A percentile compares a stretch with the other conserved stretches of the same genome.
These are phyloP conservation scores for Oryzias woworae DNA, from an alignment of 2,113 vertebrate species.

Conservation along the genomic window DNA sequence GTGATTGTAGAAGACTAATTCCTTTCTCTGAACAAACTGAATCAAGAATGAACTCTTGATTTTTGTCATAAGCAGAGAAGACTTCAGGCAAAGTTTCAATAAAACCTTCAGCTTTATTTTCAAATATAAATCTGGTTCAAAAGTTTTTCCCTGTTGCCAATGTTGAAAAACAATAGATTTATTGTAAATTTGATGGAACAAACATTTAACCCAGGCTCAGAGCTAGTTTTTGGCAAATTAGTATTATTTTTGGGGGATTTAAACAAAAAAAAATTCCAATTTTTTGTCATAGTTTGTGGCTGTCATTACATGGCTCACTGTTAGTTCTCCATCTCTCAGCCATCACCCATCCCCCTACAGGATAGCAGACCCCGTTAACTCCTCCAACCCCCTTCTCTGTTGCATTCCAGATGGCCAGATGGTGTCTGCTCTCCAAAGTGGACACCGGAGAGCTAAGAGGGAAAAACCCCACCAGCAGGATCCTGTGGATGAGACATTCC, in stretches of 20 bases:
- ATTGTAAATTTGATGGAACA: no score
- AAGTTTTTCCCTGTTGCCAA: no score
- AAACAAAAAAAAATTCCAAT: background rate
- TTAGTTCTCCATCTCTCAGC: constrained; percentile 39
- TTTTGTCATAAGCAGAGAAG: background rate
- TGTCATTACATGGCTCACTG: constrained; percentile 41
- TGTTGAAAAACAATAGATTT: no score
- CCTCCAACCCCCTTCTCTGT: constrained; percentile 46
- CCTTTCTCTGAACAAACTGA: background rate
- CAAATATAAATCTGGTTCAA: no score
- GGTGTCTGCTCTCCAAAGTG: constrained; percentile 59
- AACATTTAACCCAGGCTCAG: no score
- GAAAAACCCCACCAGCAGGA: constrained; percentile 51
- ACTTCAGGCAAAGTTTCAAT: background rate
- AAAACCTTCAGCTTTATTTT: no score
- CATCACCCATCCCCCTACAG: constrained; percentile 54
- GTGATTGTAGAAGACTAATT: constrained; percentile 3
- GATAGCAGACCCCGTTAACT: constrained; percentile 32
- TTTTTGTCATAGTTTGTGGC: background rate
- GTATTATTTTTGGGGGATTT: background rate
- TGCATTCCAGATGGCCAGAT: constrained; percentile 72
- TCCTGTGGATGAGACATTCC: constrained; percentile 48
- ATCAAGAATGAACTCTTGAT: background rate
- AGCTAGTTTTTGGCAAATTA: background rate
- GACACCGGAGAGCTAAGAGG: constrained; percentile 46